phyloP scores from a whole-genome alignment of 2,113 vertebrate species.

The Anseranas semipalmata region DNA sequence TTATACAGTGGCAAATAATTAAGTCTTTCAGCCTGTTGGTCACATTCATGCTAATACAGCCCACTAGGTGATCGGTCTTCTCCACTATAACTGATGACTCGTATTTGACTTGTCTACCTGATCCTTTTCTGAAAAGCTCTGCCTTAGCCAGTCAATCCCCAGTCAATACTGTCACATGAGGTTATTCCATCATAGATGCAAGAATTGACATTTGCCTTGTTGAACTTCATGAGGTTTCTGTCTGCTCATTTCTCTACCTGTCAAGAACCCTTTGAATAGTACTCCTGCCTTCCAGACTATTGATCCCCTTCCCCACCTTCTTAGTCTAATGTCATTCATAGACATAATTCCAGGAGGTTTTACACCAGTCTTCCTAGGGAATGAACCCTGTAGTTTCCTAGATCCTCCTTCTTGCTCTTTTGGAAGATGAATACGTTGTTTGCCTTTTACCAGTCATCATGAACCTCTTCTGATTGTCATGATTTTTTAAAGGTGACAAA shows the following conservation, averaged over 20 bases:
- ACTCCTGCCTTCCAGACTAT: background rate
- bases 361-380: background rate
- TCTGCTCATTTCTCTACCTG: background rate
- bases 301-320: background rate
- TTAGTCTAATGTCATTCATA: background rate
- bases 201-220: background rate
- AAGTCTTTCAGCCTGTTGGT: background rate
- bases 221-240: background rate
- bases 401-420: background rate
- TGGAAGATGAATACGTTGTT: background rate
- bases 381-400: background rate
- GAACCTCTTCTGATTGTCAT: background rate
- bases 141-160: background rate
- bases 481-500: background rate
- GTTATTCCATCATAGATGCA: background rate
- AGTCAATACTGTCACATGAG: rapidly evolving
- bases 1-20: background rate
- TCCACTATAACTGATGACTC: background rate
- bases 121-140: background rate
- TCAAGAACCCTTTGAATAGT: background rate
- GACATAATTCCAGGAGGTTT: background rate
- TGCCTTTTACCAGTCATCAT: background rate
- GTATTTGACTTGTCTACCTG: background rate
- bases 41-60: background rate
- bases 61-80: background rate